Base-by-base conservation (phyloP, 2,888 invertebrate species). In the Ariolimax columbianus region DNA sequence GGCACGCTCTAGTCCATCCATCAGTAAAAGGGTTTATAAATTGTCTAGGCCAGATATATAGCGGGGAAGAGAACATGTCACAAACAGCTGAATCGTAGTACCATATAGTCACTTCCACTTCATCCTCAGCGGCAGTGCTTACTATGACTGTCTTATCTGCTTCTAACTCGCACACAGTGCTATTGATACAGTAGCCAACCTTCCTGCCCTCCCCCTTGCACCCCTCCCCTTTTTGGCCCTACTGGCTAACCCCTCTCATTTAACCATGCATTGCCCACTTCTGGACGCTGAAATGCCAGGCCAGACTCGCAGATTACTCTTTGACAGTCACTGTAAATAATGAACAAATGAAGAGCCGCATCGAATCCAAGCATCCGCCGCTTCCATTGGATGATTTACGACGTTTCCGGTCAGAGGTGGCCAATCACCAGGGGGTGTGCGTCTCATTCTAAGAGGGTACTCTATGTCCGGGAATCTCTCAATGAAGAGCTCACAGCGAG, bases 331-430 rank as follows among this genome's bases (percentile, higher is more conserved):
- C 77, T 36, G 77, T 78, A 78, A 78, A 59, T 78, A 40, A 78
- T 78, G 77, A 59, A 78, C 59, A 78, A 78, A 78, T 78, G 63
- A 78, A 63, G 77, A 78, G 77, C 30, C 77, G 63, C 23, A 78
- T 78, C 77, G 77, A 78, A 78, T 78, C 77, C 63, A 63, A 38
- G 40, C 26, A 63, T 63, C 33, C 77, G 59, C 33, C 59, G 26
- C 59, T 78, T 40, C 77, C 40, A 78, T 78, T 78, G 77, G 63
- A 38, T 78, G 77, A 78, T 78, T 78, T 59, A 78, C 77, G 77
- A 78, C 26, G n/a, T 38, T 78, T 78, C 77, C 77, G 77, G 59
- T 78, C 38, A 51, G 59, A 59, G 77, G 38, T 63, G 47, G 77
- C 77, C 77, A 78, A 78, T 63, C 77, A 59, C 2, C 77, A 40